Evolutionary conservation across 2,797 vertebrate species (phyloP), one percentile per base, ranked within the genome.

Genomic region (Clangula hyemalis): DNA sequence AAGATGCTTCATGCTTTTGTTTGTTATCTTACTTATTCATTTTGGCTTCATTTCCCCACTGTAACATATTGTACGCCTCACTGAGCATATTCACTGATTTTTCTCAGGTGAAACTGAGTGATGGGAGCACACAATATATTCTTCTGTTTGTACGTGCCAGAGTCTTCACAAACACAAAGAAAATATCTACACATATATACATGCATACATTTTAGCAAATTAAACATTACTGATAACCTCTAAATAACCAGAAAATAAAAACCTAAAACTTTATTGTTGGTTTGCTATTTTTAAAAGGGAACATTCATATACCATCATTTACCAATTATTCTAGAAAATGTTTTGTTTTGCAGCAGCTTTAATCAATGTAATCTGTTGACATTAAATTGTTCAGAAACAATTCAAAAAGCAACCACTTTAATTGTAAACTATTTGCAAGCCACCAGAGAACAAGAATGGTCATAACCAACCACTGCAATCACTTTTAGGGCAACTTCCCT

Each of bases 141-240:
- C 70, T 41, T 58, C 70, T 49, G 22, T 60, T 85, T 49, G 21
- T 53, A 36, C 30, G 56, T 18, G 27, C 21, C 39, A 92, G 13
- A 70, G 61, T 58, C 41, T 30, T 74, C 76, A 41, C 14, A 82
- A 75, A 71, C 56, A 80, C 47, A 18, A 61, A 15, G 6, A 18
- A 61, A 15, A 6, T 7, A 4, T 32, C 39, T 2, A 14, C 22
- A 41, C 2, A 82, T 1, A 70, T 2, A 77, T 2, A 62, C 3
- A 20, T 1, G 1, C 2, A 6, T 12, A 43, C n/a, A 41, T 38
- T 30, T 21, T 41, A 72, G 58, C 61, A 41, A 28, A 47, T 30
- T 0, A 71, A 27, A 66, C 22, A 70, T 39, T 61, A 69, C 0
- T 66, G 43, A 71, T 27, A 68, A 84, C 24, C 1, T 88, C 66